Percentiles rank a stretch among this genome's conserved stretches.
Conservation (phyloP, 2,888 invertebrate genomes). For the Neoscelio sp. region DNA sequence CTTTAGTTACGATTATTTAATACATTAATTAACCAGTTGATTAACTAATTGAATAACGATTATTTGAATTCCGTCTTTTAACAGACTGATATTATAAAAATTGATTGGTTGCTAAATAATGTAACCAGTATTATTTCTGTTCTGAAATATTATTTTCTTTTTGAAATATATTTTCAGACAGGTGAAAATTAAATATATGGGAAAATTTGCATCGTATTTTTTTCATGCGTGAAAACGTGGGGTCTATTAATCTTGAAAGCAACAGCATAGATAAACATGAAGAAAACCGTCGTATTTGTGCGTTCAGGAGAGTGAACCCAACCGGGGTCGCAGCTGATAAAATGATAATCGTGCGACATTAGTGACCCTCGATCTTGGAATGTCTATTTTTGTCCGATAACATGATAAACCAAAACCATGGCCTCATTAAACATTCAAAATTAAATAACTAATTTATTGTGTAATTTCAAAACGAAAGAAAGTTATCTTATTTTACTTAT, state of each 20-base stretch:
- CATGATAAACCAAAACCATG: conserved; percentile 56
- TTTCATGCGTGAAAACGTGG: conserved; percentile 32
- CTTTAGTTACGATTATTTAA: too few relatives aligned
- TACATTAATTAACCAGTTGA: too few relatives aligned
- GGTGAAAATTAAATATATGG: conserved; percentile 32
- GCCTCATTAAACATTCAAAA: conserved; percentile 49
- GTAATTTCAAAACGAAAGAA: conserved; percentile 10
- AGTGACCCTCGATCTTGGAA: conserved; percentile 75
- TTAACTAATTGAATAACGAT: too few relatives aligned
- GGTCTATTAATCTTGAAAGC: conserved; percentile 67
- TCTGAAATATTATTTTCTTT: too few relatives aligned
- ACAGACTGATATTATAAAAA: too few relatives aligned
- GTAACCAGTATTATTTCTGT: too few relatives aligned
- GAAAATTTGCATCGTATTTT: conserved; percentile 36
- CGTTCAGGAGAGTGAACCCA: conserved; percentile 68
- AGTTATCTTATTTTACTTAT: too few relatives aligned
- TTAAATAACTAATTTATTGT: conserved; percentile 52
- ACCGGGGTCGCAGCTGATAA: conserved; percentile 76
- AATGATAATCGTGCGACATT: conserved; percentile 75
- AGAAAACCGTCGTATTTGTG: conserved; percentile 65
- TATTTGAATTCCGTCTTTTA: too few relatives aligned
- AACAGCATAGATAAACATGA: conserved; percentile 50
- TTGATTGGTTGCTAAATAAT: too few relatives aligned
- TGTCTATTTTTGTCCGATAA: conserved; percentile 72
- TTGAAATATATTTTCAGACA: conserved; percentile 5